Evolutionary conservation across 2,113 vertebrate species (phyloP).

Genomic region (Gavia stellata): DNA sequence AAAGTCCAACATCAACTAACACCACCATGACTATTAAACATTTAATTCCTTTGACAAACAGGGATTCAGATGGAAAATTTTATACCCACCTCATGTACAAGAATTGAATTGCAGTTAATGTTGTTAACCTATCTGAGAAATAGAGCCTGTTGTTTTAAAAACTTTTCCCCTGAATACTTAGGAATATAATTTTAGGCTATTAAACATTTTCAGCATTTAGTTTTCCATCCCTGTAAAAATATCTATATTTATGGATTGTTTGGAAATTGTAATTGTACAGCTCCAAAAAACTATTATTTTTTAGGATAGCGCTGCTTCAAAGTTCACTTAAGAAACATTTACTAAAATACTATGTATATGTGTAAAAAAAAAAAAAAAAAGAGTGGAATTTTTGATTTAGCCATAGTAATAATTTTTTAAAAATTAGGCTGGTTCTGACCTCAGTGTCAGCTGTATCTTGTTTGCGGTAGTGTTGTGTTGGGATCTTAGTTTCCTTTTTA

Average conservation of each 20-base stretch:
- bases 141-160: background rate
- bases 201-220: background rate
- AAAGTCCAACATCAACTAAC: too few species aligned
- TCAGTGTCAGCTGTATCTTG: background rate
- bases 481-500: background rate
- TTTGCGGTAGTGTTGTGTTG: background rate
- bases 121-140: background rate
- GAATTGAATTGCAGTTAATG: background rate
- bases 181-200: background rate
- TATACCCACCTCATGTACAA: background rate
- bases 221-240: background rate
- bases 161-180: background rate
- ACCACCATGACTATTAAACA: too few species aligned
- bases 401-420: background rate
- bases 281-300: background rate
- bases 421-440: background rate
- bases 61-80: background rate
- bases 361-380: background rate
- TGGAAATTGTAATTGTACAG: background rate
- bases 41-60: background rate
- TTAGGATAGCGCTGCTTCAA: background rate
- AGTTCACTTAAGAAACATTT: background rate
- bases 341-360: background rate
- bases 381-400: background rate
- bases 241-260: background rate